Evolutionary conservation across 2,113 vertebrate genomes (phyloP), one percentile per base, ranked within the genome.

Genomic region (Gymnogyps californianus): DNA sequence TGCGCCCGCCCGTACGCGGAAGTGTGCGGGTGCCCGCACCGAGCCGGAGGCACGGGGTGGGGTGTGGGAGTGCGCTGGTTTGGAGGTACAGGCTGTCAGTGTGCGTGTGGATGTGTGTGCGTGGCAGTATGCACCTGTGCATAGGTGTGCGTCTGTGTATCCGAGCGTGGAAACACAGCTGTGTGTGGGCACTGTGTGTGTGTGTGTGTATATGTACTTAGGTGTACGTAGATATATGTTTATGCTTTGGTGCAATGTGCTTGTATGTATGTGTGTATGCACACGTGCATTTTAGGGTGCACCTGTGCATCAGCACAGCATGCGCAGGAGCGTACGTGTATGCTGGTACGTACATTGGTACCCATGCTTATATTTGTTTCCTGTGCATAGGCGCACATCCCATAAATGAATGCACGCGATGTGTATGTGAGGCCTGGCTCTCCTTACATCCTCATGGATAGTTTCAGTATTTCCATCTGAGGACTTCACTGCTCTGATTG

Each of bases 291-390:
- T 44, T 46, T 25, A 7, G 12, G 0, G 1, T 13, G 20, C 32
- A 11, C 4, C 46, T 26, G 21, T 13, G 64, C 14, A 2, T 11
- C 17, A 6, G 17, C 36, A 2, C 22, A 17, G 38, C 28, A 3
- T 11, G 32, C 16, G 16, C 32, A 17, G 40, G 29, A 28, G 55
- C 4, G 5, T 16, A 3, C 8, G 0, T 4, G 15, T 5, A 17
- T 25, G 2, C 18, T 0, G 49, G 40, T 20, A 0, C 2, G 1
- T 6, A 3, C 26, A 0, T 3, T 38, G 38, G 4, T 11, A 4
- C 1, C 28, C 8, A 0, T 2, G 7, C 2, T 32, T 18, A 1
- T 5, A 0, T 14, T 22, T 49, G 54, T 34, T 64, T 6, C 24
- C 57, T 44, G 24, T 6, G 36, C 10, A 0, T 5, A 3, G 32